Evolutionary conservation across 2,797 vertebrate species (phyloP), one percentile per base, ranked within the genome.

Genomic region (Nannoperca obscura): DNA sequence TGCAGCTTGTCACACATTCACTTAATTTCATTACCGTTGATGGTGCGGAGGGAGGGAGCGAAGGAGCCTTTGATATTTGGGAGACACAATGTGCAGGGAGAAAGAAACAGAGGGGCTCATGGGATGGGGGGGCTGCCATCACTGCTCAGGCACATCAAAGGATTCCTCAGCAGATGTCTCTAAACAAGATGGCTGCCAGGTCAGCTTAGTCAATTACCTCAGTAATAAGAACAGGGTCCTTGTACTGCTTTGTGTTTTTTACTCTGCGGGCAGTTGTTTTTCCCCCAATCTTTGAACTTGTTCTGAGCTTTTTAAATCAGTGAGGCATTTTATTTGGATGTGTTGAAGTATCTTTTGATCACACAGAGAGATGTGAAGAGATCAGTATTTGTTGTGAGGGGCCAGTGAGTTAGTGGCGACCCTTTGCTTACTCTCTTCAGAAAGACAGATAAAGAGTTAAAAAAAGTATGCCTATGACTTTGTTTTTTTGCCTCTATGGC

Each of bases 151-250:
- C 65, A 91, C 89, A 80, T 91, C 88, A 88, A 91, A 90, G 86
- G 85, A 88, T 87, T 92, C 85, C 83, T 83, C 65, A 89, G 87
- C 87, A 88, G 91, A 90, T 89, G 90, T 86, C 83, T 88, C 80
- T 32, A 83, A 89, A 92, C 90, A 93, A 92, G 89, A 91, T 93
- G 90, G 89, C 86, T 86, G 78, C 84, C 87, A 86, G 86, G 87
- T 88, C 83, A 82, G 73, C 83, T 86, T 79, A 75, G 87, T 85
- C 80, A 89, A 67, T 90, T 81, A 88, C 69, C 59, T 78, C 74
- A 32, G 80, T 76, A 85, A 87, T 69, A 82, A 79, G 68, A 81
- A 36, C 72, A 71, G 76, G 19, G 55, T 63, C 69, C 2, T 0
- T 71, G 62, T 24, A 14, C 47, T 42, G 54, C 38, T 70, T 72